Evolutionary conservation across 1,140 invertebrate species (phyloP), one percentile per base, ranked within the genome.

Genomic region (Platyscapa corneri): DNA sequence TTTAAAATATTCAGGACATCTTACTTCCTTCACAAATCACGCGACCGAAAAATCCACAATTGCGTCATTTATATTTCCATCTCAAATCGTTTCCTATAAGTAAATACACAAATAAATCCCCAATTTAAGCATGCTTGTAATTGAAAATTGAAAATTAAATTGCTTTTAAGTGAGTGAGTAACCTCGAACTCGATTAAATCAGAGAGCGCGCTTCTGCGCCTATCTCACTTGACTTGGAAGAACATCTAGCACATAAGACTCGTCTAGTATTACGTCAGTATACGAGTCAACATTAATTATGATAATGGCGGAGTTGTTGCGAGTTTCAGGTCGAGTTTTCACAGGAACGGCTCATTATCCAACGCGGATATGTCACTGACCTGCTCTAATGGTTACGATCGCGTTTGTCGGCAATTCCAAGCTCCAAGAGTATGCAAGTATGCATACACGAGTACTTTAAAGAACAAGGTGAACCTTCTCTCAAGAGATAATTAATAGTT

Each of bases 261-360:
- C 23, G 18, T 23, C 2, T 2, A 79, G 34, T 85, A 70, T 79
- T 87, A 14, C 49, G 49, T 53, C 49, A 16, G n/a, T n/a, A n/a
- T 3, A 83, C 89, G 84, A 88, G 87, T 90, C 84, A 89, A 90
- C 88, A 88, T 90, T 90, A 89, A 89, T 89, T 90, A 89, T 87
- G 86, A 87, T 89, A 89, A 90, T 89, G 89, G 82, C 85, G 70
- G 87, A 88, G 87, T 67, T 34, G 30, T 67, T 32, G 34, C 65
- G 0, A 16, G 30, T 67, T 67, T 67, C 65, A 32, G 3, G 14
- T 67, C 65, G 30, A 6, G 10, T 72, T 72, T 72, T 72, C 67
- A 20, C 14, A 72, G 65, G 14, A 88, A 87, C 84, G 80, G 83
- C 89, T 89, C 88, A 89, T 90, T 89, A 90, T 88, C 78, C 30